Evolutionary conservation across 2,888 invertebrate species (phyloP).

Genomic region (Augochlorella aurata): DNA sequence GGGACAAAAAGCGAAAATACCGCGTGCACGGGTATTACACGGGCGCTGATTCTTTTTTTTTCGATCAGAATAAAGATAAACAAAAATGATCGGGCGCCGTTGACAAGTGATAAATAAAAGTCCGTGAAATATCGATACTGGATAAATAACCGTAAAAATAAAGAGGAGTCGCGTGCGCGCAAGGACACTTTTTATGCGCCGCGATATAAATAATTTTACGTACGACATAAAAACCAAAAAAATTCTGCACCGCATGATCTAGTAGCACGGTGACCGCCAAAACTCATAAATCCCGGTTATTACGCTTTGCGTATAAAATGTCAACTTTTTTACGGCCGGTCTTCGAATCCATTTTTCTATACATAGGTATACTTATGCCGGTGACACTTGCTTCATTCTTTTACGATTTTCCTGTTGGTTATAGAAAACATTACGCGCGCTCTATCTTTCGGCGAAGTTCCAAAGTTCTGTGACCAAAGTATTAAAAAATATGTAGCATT

Average conservation of each 20-base stretch:
- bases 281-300: not conserved
- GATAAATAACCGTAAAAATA: slow-evolving; percentile 3
- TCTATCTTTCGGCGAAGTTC: no score
- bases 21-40: not conserved
- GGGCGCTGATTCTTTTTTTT: not conserved
- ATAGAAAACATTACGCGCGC: not conserved
- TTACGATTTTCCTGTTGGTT: not conserved
- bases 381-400: not conserved
- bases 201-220: slow-evolving; percentile 5
- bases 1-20: not conserved
- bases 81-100: not conserved
- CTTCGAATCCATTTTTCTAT: not conserved
- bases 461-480: no score
- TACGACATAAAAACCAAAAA: not conserved
- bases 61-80: not conserved
- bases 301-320: not conserved
- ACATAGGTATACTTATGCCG: not conserved
- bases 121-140: not conserved
- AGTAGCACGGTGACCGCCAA: not conserved
- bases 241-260: not conserved
- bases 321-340: not conserved
- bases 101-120: slow-evolving; percentile 1
- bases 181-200: not conserved
- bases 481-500: not conserved
- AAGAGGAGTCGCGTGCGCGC: not conserved